Evolutionary conservation across 2,888 invertebrate species (phyloP), one percentile per base, ranked within the genome.

Genomic region (Scotopteryx bipunctaria): DNA sequence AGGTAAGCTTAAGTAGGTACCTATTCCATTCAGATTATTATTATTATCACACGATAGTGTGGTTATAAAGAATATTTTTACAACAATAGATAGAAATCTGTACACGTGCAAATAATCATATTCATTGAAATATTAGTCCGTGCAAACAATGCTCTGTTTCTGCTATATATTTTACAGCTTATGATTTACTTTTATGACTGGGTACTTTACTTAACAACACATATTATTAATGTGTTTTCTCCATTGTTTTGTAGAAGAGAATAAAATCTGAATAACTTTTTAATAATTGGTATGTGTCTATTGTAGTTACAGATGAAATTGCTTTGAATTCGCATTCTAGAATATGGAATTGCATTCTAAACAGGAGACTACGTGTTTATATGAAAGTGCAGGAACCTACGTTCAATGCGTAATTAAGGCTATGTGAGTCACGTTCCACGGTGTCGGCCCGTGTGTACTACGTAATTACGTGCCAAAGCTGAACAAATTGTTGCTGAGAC

Each of bases 351-450:
- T 46, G 55, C 56, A 55, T 49, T 55, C 19, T 41, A 52, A 46
- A 40, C 40, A 43, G 29, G 16, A 16, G 23, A 16, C 14, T 46
- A 57, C 59, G 59, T 59, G 52, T 61, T 60, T 59, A 59, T 57
- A 57, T 57, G 49, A 64, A 57, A 59, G 65, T 61, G 59, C 47
- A 49, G 54, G 55, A 55, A 64, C 43, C 58, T 55, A 61, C 59
- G 55, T 60, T 57, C 59, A 49, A 56, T 61, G 61, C 66, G 63
- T 70, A 77, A 75, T 76, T 72, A 71, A 60, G 61, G 65, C 64
- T 65, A 68, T 78, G n/a, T n/a, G 79, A 79, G 73, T 78, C 78
- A 81, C 73, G 73, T 77, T 67, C 53, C 57, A 66, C 49, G 53
- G 45, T 56, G 57, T 49, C 47, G 56, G 50, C 48, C 59, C 55